Evolutionary conservation across 2,113 vertebrate species (phyloP).

Genomic region (Atractosteus spatula): DNA sequence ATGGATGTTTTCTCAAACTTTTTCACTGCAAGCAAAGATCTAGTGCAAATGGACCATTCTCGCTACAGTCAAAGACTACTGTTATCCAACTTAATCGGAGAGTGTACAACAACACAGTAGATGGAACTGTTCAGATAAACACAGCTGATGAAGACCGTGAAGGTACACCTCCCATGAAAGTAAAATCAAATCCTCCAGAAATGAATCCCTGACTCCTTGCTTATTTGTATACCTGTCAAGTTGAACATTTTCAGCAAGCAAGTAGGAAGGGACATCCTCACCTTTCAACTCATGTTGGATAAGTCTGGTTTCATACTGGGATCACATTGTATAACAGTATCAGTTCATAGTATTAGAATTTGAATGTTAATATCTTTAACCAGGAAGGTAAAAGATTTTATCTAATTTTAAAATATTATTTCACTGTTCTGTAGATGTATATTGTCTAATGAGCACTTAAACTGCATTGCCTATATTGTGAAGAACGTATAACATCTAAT

Average conservation of each 20-base stretch:
- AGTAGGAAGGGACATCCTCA: no score
- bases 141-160: conserved; percentile 29
- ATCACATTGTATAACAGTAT: no score
- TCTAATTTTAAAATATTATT: no score
- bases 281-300: no score
- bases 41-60: conserved; percentile 41
- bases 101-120: conserved; percentile 52
- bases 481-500: conserved; percentile 4
- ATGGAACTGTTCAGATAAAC: conserved; percentile 46
- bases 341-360: no score
- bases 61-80: conserved; percentile 59
- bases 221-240: no score
- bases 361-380: no score
- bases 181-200: conserved; percentile 19
- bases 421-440: background rate
- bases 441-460: background rate
- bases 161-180: conserved; percentile 23
- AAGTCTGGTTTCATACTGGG: no score
- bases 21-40: conserved; percentile 58
- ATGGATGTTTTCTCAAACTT: conserved; percentile 74
- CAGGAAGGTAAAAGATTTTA: no score
- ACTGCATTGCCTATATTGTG: background rate
- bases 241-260: no score
- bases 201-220: conserved; percentile 20
- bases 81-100: conserved; percentile 60